Base-by-base conservation (phyloP, 2,797 vertebrate species). In the Sebastes glaucus region DNA sequence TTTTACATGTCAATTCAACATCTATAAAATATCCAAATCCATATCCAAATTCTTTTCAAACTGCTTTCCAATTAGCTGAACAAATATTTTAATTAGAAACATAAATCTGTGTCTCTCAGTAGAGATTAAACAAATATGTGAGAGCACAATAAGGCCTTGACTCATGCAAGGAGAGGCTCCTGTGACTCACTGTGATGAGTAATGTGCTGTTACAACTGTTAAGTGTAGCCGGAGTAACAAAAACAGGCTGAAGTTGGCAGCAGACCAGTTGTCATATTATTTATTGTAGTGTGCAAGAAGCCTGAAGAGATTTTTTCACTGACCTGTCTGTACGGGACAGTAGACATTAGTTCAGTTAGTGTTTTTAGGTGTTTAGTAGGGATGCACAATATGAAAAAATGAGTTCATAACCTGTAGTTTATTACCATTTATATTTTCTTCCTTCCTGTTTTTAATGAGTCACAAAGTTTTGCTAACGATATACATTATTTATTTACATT, bases 151-250 rank as follows among this genome's bases (percentile, higher is more conserved):
- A 27, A 63, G 20, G 46, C 23, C 10, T 16, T 62, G 74, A 75
- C 57, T 78, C 63, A 71, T 42, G 27, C 11, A 27, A 20, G 66
- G 75, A 79, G 71, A 79, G 69, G 68, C 63, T 66, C 55, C 5
- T 46, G 25, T 84, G 82, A 89, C 62, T 89, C 88, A 90, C 22
- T 59, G 20, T 28, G 49, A 27, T 83, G 52, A 84, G 13, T 62
- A 78, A 83, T 55, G 22, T 35, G 60, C 20, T n/a, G 64, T 25
- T 75, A 62, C 7, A 61, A 53, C 35, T 14, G 14, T 35, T 6
- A 23, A 53, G 42, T 27, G 73, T 11, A 52, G 56, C 68, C 11
- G 11, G 33, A 14, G 60, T 69, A 20, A 8, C 13, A 42, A 64
- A 49, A 65, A 61, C 66, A 69, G 53, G 11, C 35, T 69, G 7